Base-by-base conservation (phyloP, 2,113 vertebrate genomes). In the Polypterus senegalus region DNA sequence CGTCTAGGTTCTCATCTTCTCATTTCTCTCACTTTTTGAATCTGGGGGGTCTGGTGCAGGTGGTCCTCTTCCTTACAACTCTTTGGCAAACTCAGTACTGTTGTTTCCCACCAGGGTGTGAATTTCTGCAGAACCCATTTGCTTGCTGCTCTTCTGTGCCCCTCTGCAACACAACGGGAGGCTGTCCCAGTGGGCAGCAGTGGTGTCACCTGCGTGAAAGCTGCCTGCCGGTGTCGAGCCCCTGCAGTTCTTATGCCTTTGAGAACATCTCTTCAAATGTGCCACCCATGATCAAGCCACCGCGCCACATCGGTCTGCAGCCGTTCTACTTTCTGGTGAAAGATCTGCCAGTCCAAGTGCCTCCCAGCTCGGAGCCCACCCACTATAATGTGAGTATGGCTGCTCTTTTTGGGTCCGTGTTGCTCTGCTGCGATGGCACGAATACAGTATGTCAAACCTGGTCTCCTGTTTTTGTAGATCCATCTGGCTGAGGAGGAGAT, bases 131-230 rank as follows among this genome's bases (percentile, higher is more conserved):
- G 3, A 86, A 87, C 46, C 78, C 86, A 0, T 90, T 87, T 65
- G 82, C 77, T 70, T 82, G 77, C 73, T 90, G 88, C 61, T 81
- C 80, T 5, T 54, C 56, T 0, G 63, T 69, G 3, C 78, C 81
- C 0, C 69, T 86, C 58, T 89, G 86, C 53, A 88, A 87, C 77
- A 87, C 83, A n/a, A 88, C 82, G 0, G 86, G 86, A 3, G 83
- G 76, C 8, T 90, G 88, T 67, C 66, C 66, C 54, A 57, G 43
- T 6, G 79, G 84, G 1, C 74, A 72, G 59, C 81, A 87, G 65
- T 90, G 88, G 88, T 90, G 88, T 70, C 82, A 78, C 56, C 76
- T 89, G 66, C 64, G 75, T 63, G 84, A 87, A 51, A 67, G 49
- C 46, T 90, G 88, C 4, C 43, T 86, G 44, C 63, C 71, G 44